Evolutionary conservation across 2,113 vertebrate genomes (phyloP), one percentile per base, ranked within the genome.

Genomic region (Indicator indicator): DNA sequence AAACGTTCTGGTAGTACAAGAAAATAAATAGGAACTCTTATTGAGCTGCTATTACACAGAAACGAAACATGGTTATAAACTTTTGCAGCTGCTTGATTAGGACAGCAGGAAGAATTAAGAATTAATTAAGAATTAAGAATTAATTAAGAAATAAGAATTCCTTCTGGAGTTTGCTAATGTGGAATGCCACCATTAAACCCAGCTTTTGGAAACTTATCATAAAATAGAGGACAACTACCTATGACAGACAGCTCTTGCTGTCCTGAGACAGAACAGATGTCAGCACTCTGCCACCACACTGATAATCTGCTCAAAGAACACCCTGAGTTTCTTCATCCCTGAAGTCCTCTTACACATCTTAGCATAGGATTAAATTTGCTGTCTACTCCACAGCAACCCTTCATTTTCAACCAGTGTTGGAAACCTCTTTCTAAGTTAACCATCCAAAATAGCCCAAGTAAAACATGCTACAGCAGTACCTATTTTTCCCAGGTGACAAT

Each of bases 1-100:
- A 92, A 82, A 98, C 32, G 0, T 98, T 98, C 98, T 98, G 83
- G 63, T 74, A 86, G 76, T 19, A 90, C 48, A 82, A 92, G 42
- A 73, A 71, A 95, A 83, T 11, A 81, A 73, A 11, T 76, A 78
- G 75, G 48, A 96, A 91, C 36, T 93, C 3, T 80, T 75, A 77
- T 0, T 50, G n/a, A 91, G 38, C 16, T 88, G 38, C 21, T 75
- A 5, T 58, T 56, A 36, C 38, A 52, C 17, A 78, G 40, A 83
- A 74, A 68, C 12, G 33, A 67, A 54, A 55, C 42, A 38, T 1
- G 1, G 6, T 12, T 77, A 62, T 1, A 58, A 11, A 56, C 48
- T 86, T 88, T 28, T 79, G 65, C n/a, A 83, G 52, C 11, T 69
- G 44, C 42, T 70, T 73, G 50, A 70, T 28, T 42, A 77, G n/a